Conservation (phyloP, 2,113 vertebrate species). For the Plectropomus leopardus region DNA sequence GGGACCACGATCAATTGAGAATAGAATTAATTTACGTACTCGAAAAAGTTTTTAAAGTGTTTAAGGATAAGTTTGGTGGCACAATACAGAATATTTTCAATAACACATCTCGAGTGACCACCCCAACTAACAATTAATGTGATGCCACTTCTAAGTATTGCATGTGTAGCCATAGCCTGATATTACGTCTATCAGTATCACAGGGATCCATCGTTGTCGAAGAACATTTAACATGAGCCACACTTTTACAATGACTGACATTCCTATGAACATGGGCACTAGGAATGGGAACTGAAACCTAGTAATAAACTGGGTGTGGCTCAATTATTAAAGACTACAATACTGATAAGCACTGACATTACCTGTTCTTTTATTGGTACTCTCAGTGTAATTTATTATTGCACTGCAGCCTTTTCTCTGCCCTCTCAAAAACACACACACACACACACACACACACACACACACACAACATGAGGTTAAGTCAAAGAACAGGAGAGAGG, state of each 20-base stretch:
- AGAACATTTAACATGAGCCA: background rate
- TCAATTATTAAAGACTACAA: no score
- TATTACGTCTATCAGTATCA: background rate
- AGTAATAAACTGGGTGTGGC: no score
- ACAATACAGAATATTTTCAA: background rate
- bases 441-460: no score
- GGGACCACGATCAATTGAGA: background rate
- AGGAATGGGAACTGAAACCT: no score
- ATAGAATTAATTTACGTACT: background rate
- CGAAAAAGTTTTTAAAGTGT: background rate
- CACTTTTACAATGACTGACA: background rate
- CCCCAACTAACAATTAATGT: background rate
- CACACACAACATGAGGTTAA: no score
- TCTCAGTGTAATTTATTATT: no score
- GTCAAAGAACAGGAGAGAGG: no score
- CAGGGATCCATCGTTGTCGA: background rate
- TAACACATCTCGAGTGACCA: background rate
- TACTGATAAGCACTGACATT: no score
- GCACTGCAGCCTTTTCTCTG: no score
- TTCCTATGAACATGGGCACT: background rate
- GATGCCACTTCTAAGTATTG: background rate
- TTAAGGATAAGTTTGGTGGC: background rate
- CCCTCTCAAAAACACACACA: no score
- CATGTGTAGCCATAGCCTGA: background rate
- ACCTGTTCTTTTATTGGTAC: no score